Evolutionary conservation across 2,113 vertebrate genomes (phyloP).

Genomic region (Actinemys pallida): DNA sequence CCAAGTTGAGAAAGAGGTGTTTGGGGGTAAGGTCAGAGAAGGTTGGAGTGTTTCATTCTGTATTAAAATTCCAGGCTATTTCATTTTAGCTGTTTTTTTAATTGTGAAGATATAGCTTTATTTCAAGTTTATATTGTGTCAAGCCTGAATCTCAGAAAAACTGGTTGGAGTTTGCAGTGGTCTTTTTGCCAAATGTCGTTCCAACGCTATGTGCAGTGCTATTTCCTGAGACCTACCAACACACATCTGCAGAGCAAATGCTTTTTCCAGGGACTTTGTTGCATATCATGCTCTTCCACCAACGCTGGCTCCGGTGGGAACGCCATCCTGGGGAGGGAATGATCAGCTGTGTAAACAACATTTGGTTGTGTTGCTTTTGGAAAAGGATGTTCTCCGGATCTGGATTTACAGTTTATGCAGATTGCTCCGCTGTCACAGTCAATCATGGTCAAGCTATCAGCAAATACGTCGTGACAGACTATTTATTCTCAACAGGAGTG

Average conservation of each 20-base stretch:
- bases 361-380: accelerated
- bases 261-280: not conserved
- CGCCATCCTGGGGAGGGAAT: accelerated
- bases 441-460: accelerated
- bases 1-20: not conserved
- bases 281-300: not conserved
- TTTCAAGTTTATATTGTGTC: not conserved
- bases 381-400: not conserved
- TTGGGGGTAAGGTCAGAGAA: not conserved
- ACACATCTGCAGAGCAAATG: accelerated
- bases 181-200: not conserved
- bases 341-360: not conserved
- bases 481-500: not conserved
- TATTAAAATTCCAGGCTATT: not conserved
- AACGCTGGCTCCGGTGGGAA: not conserved
- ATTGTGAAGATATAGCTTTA: not conserved
- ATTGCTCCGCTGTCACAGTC: not conserved
- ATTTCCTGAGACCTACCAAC: accelerated
- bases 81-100: not conserved
- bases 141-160: not conserved
- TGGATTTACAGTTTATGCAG: not conserved
- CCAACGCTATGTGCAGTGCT: accelerated
- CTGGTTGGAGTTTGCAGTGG: accelerated
- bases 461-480: not conserved
- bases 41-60: not conserved